These are phyloP conservation scores for Pteronotus mesoamericanus DNA, from an alignment of 2,797 vertebrate species.

Conservation along the genomic window DNA sequence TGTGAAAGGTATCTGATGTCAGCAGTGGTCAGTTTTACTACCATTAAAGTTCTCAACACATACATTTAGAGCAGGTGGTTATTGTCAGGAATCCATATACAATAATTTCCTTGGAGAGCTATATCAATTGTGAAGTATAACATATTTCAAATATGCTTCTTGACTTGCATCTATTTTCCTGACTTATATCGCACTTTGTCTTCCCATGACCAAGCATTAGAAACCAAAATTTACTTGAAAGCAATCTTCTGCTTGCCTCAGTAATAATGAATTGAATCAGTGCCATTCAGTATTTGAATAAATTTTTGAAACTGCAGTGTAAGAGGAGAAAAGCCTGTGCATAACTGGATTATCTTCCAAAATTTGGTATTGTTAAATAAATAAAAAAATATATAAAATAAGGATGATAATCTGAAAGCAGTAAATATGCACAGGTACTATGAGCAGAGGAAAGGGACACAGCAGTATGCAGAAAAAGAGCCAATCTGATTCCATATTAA, in stretches of 20 bases:
- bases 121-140: not conserved
- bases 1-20: not conserved
- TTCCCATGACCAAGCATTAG: not conserved
- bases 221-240: conserved; percentile 16
- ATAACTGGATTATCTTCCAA: not conserved
- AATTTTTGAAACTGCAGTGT: not conserved
- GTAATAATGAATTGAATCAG: conserved; percentile 1
- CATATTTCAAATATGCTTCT: not conserved
- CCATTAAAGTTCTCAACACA: not conserved
- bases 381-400: not conserved
- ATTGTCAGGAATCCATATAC: not conserved
- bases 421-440: not conserved
- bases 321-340: not conserved
- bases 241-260: not conserved
- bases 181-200: not conserved
- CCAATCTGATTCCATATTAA: not conserved
- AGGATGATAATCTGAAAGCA: not conserved
- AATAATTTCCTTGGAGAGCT: not conserved
- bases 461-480: not conserved
- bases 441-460: not conserved
- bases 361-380: not conserved
- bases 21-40: not conserved
- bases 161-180: not conserved
- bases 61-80: not conserved
- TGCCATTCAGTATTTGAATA: not conserved